Percentiles rank a stretch among this genome's conserved stretches.
Evolutionary conservation across 2,113 vertebrate genomes (phyloP).

Genomic region (Cinclus mexicanus): DNA sequence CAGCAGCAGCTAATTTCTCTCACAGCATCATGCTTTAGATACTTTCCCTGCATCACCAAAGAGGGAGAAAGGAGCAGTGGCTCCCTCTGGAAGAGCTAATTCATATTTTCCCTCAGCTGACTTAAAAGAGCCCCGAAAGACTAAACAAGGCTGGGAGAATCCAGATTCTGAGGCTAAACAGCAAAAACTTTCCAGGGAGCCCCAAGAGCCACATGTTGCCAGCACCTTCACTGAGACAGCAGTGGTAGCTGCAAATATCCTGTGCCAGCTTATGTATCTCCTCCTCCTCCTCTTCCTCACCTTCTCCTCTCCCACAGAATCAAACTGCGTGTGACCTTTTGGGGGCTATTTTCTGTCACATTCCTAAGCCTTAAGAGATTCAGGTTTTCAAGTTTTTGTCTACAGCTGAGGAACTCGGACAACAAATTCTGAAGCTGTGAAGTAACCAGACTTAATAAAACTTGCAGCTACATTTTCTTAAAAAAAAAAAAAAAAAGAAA

Average conservation of each 20-base stretch:
- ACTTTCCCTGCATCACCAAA: not conserved
- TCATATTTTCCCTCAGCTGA: constrained; percentile 11
- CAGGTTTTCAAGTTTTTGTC: not conserved
- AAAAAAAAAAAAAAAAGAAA: not conserved
- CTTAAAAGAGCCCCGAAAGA: constrained; percentile 10
- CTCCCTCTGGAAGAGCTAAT: not conserved
- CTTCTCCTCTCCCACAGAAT: not conserved
- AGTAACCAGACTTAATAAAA: not conserved
- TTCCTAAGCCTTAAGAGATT: not conserved
- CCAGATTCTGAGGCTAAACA: not conserved
- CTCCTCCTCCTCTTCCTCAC: not conserved
- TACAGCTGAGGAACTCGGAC: not conserved
- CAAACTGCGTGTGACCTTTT: not conserved
- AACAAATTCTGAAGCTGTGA: not conserved
- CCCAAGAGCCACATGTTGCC: not conserved
- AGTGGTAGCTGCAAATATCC: not conserved
- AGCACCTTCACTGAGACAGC: not conserved
- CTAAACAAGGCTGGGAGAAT: constrained; percentile 14
- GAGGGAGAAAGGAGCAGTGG: not conserved
- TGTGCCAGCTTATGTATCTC: not conserved
- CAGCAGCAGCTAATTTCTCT: not conserved
- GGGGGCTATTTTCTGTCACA: not conserved
- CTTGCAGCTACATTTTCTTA: not conserved
- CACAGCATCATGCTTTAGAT: not conserved
- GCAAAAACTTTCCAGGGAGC: not conserved